A percentile compares a stretch with the other conserved stretches of the same genome.
Evolutionary conservation across 2,888 invertebrate species (phyloP).

Genomic region (Trichopria drosophilae): DNA sequence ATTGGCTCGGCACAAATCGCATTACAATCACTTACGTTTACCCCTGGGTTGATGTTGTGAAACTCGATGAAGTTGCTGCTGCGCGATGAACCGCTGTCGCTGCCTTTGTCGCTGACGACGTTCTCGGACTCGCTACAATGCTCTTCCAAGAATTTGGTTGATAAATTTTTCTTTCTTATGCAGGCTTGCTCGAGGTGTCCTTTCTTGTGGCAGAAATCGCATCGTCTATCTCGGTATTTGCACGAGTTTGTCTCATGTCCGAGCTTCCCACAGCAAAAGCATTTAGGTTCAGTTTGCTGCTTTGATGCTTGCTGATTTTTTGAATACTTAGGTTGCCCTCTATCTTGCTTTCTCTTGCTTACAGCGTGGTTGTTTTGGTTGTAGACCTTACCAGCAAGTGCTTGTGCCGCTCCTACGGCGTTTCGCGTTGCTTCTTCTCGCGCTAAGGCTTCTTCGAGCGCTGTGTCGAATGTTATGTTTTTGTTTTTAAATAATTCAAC

Average conservation of each 20-base stretch:
- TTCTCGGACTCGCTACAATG: slow-evolving; percentile 9
- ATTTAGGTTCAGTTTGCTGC: slow-evolving; percentile 11
- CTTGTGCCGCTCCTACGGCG: slow-evolving; percentile 11
- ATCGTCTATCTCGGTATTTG: slow-evolving; percentile 14
- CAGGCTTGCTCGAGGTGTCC: slow-evolving; percentile 27
- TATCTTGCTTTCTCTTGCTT: slow-evolving; percentile 4
- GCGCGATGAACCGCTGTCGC: not conserved
- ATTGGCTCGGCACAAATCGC: slow-evolving; percentile 18
- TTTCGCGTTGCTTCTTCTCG: slow-evolving; percentile 14
- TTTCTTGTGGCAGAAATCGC: slow-evolving; percentile 26
- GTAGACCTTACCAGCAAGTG: slow-evolving; percentile 1
- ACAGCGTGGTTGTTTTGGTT: slow-evolving; percentile 18
- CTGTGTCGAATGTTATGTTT: slow-evolving; percentile 15
- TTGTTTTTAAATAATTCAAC: slow-evolving; percentile 18
- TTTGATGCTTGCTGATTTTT: slow-evolving; percentile 1
- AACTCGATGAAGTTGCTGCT: slow-evolving; percentile 4
- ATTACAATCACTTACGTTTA: slow-evolving; percentile 11
- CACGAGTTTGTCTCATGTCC: slow-evolving; percentile 19
- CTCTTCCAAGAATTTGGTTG: slow-evolving; percentile 24
- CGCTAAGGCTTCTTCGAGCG: slow-evolving; percentile 12
- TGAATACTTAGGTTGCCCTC: too few species aligned
- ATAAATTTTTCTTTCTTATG: slow-evolving; percentile 18
- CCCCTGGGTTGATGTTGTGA: slow-evolving; percentile 1
- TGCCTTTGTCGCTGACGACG: slow-evolving; percentile 5
- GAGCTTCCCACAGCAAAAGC: slow-evolving; percentile 25